phyloP scores from a whole-genome alignment of 2,797 vertebrate species.

The Orestias chungarensis region DNA sequence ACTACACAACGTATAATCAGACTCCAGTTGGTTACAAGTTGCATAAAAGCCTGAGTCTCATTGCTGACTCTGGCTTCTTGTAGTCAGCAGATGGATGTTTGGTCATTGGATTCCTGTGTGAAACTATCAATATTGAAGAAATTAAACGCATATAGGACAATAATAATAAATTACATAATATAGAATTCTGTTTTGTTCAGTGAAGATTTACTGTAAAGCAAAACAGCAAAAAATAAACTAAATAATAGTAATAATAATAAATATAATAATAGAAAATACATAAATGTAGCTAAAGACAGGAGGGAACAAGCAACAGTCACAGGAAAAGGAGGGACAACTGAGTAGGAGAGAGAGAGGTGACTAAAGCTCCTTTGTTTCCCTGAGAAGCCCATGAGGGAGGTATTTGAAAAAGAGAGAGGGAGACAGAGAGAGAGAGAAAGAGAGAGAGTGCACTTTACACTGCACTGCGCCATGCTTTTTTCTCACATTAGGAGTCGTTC shows the following conservation, averaged over 20 bases:
- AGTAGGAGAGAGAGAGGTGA: constrained; percentile 54
- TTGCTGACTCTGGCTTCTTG: constrained; percentile 12
- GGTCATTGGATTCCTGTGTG: constrained; percentile 1
- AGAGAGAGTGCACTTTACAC: constrained; percentile 65
- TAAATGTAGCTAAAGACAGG: constrained; percentile 35
- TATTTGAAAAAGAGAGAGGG: constrained; percentile 49
- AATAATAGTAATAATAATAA: constrained; percentile 1
- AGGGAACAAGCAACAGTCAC: not conserved
- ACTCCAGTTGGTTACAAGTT: constrained; percentile 42
- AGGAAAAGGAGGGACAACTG: constrained; percentile 11
- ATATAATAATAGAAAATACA: constrained; percentile 32
- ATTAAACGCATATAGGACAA: constrained; percentile 52
- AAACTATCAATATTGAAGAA: constrained; percentile 7
- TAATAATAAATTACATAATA: no score
- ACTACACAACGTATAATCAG: constrained; percentile 24
- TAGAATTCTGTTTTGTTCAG: no score
- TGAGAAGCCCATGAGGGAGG: constrained; percentile 61
- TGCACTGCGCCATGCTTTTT: constrained; percentile 75
- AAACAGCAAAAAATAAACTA: constrained; percentile 33
- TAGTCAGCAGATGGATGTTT: constrained; percentile 20
- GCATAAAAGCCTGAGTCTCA: constrained; percentile 38
- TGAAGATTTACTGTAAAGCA: constrained; percentile 52
- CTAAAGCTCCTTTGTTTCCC: constrained; percentile 67
- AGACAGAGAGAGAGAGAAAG: constrained; percentile 39
- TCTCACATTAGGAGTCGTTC: constrained; percentile 64